Evolutionary conservation across 2,797 vertebrate genomes (phyloP).

Genomic region (Semotilus atromaculatus): DNA sequence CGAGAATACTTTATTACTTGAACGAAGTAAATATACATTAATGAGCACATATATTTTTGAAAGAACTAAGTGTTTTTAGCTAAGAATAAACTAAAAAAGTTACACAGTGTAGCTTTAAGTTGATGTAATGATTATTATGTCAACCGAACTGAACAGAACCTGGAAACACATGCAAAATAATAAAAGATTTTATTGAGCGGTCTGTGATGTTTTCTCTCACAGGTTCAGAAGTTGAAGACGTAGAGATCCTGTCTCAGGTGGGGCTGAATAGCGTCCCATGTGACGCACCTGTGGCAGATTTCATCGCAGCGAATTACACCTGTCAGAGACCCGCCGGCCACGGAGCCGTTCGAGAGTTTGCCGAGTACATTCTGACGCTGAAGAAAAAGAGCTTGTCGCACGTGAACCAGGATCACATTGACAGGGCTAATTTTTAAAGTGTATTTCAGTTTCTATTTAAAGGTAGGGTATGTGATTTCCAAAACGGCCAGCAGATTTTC

Average conservation of each 20-base stretch:
- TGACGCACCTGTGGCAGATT: neutral
- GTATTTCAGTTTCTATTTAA: neutral
- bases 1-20: too few species aligned
- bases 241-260: constrained; percentile 40
- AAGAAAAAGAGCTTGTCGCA: neutral
- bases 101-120: too few species aligned
- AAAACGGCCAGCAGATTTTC: too few species aligned
- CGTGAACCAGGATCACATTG: constrained; percentile 13
- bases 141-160: too few species aligned
- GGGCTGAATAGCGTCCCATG: constrained; percentile 37
- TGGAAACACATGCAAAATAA: neutral
- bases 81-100: too few species aligned
- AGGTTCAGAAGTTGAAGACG: constrained; percentile 46
- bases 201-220: neutral
- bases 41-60: too few species aligned
- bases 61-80: too few species aligned
- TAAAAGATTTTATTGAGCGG: too few species aligned
- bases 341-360: constrained; percentile 43
- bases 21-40: too few species aligned
- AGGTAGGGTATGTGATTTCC: too few species aligned
- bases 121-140: too few species aligned
- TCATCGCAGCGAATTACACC: constrained; percentile 41
- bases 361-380: constrained; percentile 26
- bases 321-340: constrained; percentile 32
- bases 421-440: neutral